Evolutionary conservation across 2,797 vertebrate species (phyloP), one percentile per base, ranked within the genome.

Genomic region (Sebastes matsubarae): DNA sequence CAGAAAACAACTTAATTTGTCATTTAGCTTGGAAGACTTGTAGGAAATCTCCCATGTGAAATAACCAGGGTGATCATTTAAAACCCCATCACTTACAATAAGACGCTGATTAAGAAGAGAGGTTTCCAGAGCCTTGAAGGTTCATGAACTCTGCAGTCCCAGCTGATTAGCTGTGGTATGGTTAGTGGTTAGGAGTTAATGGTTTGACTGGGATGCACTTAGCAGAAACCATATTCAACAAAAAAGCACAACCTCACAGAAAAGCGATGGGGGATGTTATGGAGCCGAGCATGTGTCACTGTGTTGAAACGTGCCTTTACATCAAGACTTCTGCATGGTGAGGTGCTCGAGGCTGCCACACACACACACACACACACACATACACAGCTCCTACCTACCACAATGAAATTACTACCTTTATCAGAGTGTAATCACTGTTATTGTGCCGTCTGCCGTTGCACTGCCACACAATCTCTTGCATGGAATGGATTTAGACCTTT

Each of bases 371-470:
- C 54, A 25, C 80, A 58, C 18, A 42, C 38, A 38, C 36, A 79
- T 24, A 60, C 30, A 34, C 29, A 76, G 69, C 66, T 55, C 52
- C 68, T 50, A 75, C 60, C 80, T 50, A 11, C 54, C 16, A 54
- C 73, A 74, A 67, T 78, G 27, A 84, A 91, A 93, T 87, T 46
- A 89, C 78, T 63, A 67, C 68, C 83, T 83, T 85, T 78, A 87
- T 92, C 87, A 77, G 73, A 81, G 72, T 24, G 82, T 91, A 90
- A 93, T 91, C 88, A 88, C 84, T 86, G 87, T 81, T 87, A 91
- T 91, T 93, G 85, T 87, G 77, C 68, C 2, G 63, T 73, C 75
- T 88, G 72, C 55, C 46, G 25, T 32, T 52, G 4, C 66, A 27
- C 85, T 83, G 67, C 86, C 77, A 84, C 81, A 70, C 64, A 75